These are phyloP conservation scores for Drosophila setosimentum DNA, from an alignment of 2,888 invertebrate genomes.

Conservation along the genomic window DNA sequence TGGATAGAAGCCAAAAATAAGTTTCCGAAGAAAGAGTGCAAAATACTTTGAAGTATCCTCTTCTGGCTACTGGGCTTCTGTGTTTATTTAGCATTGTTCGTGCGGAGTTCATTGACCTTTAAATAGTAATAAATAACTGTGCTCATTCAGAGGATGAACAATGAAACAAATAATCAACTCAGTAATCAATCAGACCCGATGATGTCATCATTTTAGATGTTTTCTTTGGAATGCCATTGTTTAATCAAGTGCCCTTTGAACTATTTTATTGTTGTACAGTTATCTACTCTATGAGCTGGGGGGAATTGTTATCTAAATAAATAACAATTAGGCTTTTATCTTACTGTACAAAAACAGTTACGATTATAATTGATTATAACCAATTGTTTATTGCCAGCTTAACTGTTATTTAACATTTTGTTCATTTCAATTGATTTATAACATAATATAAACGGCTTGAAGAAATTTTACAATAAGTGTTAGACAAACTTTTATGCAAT, in stretches of 20 bases:
- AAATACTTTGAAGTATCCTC: conserved; percentile 40
- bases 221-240: background rate
- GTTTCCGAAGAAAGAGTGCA: conserved; percentile 28
- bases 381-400: background rate
- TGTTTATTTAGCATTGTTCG: conserved; percentile 15
- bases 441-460: background rate
- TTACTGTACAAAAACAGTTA: background rate
- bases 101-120: conserved; percentile 40
- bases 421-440: background rate
- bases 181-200: conserved; percentile 7
- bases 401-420: background rate
- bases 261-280: conserved; percentile 20
- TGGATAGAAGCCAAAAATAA: conserved; percentile 2
- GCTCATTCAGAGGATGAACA: conserved; percentile 28
- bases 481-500: background rate
- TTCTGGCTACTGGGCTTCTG: conserved; percentile 37
- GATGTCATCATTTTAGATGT: conserved; percentile 10
- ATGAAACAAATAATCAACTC: conserved; percentile 26
- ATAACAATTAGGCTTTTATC: background rate
- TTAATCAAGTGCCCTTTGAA: conserved; percentile 5
- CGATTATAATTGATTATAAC: background rate
- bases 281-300: background rate
- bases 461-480: too few species aligned
- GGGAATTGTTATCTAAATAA: background rate
- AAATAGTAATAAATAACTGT: conserved; percentile 30